Conservation (phyloP, 2,113 vertebrate genomes). For the pig (Sus scrofa) region T2T-Sscrofa CM000820.6:116883501-116884000, state of each 20-base stretch:
- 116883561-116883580: neutral
- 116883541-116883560: neutral
- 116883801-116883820: neutral
- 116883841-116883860: neutral
- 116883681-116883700: neutral
- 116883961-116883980: neutral
- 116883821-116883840: neutral
- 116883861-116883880: neutral
- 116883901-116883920: neutral
- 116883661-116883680: neutral
- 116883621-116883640: no score
- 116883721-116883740: neutral
- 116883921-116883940: neutral
- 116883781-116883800: neutral
- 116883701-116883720: neutral
- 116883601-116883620: neutral
- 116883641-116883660: neutral
- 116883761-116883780: neutral
- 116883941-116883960: neutral
- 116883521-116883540: neutral
- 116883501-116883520: neutral
- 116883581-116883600: neutral
- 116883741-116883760: accelerated
- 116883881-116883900: neutral
- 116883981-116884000: neutral